Evolutionary conservation across 2,113 vertebrate genomes (phyloP), one percentile per base, ranked within the genome.

Genomic region (Indicator maculatus): DNA sequence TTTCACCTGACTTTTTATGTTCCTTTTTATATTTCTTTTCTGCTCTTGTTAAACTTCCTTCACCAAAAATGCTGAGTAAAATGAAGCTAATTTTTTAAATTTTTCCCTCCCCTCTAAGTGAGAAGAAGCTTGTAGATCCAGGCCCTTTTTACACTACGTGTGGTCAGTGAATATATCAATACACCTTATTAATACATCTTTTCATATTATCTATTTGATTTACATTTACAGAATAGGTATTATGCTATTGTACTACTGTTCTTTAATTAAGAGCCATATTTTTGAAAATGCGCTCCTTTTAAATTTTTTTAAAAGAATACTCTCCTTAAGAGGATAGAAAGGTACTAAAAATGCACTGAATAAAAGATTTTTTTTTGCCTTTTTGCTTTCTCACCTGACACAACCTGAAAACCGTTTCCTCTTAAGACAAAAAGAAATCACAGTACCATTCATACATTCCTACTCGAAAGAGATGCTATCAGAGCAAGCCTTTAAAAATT

Each of bases 51-150:
- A 82, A 82, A 39, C 3, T 15, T 3, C 53, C 6, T 70, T 39
- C 0, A 0, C 19, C 3, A 9, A 53, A 81, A 89, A 59, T 44
- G 8, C 26, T 24, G 9, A 2, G 2, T n/a, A 27, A 83, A 86
- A 64, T 11, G 4, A 63, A 52, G n/a, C 0, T 5, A 11, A 38
- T 12, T 58, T 65, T 16, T 39, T 27, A 8, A 53, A 7, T n/a
- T 36, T 13, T 8, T 2, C 1, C 2, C 2, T 1, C 2, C 4
- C 9, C 2, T 5, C 4, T 6, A 23, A 3, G 24, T 58, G 8
- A 78, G 26, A 69, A 44, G 13, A 26, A 3, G 2, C 14, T 71
- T 4, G 13, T n/a, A 45, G 18, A 53, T 36, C 6, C 59, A 9
- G 12, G 5, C 10, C 11, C 7, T 53, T 71, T 58, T 63, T 6